Evolutionary conservation across 2,888 invertebrate species (phyloP), one percentile per base, ranked within the genome.

Genomic region (Prenolepis imparis): DNA sequence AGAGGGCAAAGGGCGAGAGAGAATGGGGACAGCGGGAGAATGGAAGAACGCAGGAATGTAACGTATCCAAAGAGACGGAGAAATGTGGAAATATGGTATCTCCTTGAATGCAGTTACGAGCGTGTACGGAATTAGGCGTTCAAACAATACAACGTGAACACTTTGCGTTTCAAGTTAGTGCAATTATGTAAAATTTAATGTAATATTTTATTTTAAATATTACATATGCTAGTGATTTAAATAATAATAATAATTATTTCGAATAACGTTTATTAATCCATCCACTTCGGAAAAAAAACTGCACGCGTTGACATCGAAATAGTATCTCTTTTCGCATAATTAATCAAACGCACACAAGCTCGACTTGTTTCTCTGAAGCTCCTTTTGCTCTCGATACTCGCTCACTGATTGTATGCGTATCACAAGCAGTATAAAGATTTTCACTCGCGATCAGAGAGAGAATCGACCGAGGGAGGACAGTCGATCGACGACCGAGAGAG

Each of bases 81-180:
- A 80, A 80, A 80, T 73, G 78, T 80, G 44, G 24, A 80, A 80
- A 80, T 83, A 67, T 84, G 84, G 68, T 75, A 44, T 15, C 61
- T 84, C 18, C 74, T 75, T 68, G 74, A 74, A 55, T 32, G 63
- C 61, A 15, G 64, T 64, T 55, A 83, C 28, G 36, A 41, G 5
- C 15, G 70, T 28, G 70, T 67, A 36, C 12, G 12, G 11, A 73
- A 61, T 61, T 73, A 44, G 44, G 8, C 11, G 12, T 59, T 59
- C 59, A 59, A 80, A 48, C 59, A 44, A 18, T 59, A 73, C 21
- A 39, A 39, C 28, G 1, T 3, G 12, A 18, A 52, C 3, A 32
- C 15, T 44, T 44, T 28, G 1, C 6, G 5, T 18, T 9, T 24
- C 6, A 52, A n/a, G 39, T 75, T 63, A 21, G 24, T 6, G 18